A percentile compares a stretch with the other conserved stretches of the same genome.
Conservation (phyloP, 2,113 vertebrate genomes). For the Onychostruthus taczanowskii region DNA sequence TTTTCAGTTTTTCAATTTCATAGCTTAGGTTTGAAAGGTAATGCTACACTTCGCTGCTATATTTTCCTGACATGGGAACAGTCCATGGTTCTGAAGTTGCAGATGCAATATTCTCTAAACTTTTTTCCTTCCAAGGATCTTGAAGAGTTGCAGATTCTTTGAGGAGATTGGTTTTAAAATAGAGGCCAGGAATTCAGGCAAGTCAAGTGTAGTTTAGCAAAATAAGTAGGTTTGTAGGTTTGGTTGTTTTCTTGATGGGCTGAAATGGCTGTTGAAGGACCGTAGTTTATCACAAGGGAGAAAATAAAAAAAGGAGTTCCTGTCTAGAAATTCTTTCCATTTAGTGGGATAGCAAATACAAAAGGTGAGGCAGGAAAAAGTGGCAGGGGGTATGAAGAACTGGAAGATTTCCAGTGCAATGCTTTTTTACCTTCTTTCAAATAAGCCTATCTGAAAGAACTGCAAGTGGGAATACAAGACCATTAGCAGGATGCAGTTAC, state of each 20-base stretch:
- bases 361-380: background rate
- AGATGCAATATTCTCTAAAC: background rate
- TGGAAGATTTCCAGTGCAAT: background rate
- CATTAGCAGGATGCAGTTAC: background rate
- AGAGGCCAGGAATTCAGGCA: background rate
- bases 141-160: background rate
- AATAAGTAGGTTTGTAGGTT: background rate
- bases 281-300: background rate
- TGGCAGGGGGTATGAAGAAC: background rate
- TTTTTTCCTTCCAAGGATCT: background rate
- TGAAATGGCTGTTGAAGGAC: background rate
- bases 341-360: background rate
- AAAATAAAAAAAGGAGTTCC: background rate
- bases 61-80: background rate
- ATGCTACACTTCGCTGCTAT: background rate
- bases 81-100: background rate
- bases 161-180: background rate
- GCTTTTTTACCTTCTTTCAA: background rate
- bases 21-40: background rate
- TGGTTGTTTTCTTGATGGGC: constrained; percentile 2
- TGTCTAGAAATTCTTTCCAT: background rate
- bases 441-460: background rate
- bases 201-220: background rate
- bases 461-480: background rate
- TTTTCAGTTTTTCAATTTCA: background rate